These are phyloP conservation scores for Irena cyanogastra DNA, from an alignment of 2,113 vertebrate genomes.

Conservation along the genomic window DNA sequence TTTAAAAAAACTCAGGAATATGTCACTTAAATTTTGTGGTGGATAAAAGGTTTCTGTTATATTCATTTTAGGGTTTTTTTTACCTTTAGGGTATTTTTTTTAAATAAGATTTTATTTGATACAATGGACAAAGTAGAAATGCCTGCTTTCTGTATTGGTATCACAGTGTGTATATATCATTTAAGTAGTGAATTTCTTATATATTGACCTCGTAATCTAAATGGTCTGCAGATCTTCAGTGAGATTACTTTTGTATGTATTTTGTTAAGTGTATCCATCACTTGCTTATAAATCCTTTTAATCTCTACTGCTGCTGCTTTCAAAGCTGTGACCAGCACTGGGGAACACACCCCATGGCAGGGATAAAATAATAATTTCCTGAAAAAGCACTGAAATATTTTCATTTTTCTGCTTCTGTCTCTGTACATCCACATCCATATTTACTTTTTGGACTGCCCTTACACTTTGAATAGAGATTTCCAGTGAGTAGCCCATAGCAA, in stretches of 20 bases:
- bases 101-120: background rate
- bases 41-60: background rate
- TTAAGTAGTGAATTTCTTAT: background rate
- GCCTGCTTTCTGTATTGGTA: background rate
- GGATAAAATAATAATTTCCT: background rate
- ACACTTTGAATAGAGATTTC: constrained; percentile 2
- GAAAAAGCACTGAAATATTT: background rate
- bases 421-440: background rate
- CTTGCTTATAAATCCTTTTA: background rate
- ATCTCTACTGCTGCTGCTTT: background rate
- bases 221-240: background rate
- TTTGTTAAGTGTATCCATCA: background rate
- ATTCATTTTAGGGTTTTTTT: background rate
- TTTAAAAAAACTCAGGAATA: background rate
- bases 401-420: background rate
- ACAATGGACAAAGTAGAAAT: background rate
- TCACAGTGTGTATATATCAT: background rate
- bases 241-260: background rate
- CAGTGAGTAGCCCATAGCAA: constrained; percentile 47
- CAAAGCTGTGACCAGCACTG: background rate
- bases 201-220: background rate
- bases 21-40: background rate
- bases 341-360: background rate
- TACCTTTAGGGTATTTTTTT: background rate
- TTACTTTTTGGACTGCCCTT: constrained; percentile 16